These are phyloP conservation scores for Myotis findleyi DNA, from an alignment of 2,797 vertebrate genomes.

Conservation along the genomic window DNA sequence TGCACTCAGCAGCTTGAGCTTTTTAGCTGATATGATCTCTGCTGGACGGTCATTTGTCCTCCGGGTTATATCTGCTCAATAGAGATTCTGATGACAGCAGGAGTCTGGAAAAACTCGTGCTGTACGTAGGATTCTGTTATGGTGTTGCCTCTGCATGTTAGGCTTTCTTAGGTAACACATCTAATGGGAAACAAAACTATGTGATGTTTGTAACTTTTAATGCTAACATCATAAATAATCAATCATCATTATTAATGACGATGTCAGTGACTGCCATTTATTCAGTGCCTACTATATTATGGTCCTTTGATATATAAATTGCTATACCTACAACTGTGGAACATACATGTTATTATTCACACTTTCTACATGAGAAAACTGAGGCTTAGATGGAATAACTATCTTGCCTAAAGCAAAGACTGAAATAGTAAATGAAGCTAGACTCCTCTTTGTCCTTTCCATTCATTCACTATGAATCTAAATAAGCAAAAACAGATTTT, in stretches of 20 bases:
- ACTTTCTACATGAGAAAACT: conserved; percentile 9
- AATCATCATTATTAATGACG: not conserved
- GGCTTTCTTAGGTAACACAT: not conserved
- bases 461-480: not conserved
- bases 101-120: not conserved
- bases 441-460: not conserved
- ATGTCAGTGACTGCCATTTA: not conserved
- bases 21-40: not conserved
- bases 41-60: not conserved
- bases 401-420: not conserved
- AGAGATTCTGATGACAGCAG: not conserved
- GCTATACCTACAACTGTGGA: not conserved
- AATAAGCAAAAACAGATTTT: not conserved
- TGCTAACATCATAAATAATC: not conserved
- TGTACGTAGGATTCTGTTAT: not conserved
- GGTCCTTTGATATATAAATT: not conserved
- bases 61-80: not conserved
- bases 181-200: not conserved
- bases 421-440: not conserved
- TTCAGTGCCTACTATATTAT: not conserved
- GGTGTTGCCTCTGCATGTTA: not conserved
- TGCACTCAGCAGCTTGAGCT: not conserved
- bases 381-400: not conserved
- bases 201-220: conserved; percentile 19
- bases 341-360: not conserved